Conservation (phyloP, 2,888 invertebrate species). For the Lochmaea capreae region DNA sequence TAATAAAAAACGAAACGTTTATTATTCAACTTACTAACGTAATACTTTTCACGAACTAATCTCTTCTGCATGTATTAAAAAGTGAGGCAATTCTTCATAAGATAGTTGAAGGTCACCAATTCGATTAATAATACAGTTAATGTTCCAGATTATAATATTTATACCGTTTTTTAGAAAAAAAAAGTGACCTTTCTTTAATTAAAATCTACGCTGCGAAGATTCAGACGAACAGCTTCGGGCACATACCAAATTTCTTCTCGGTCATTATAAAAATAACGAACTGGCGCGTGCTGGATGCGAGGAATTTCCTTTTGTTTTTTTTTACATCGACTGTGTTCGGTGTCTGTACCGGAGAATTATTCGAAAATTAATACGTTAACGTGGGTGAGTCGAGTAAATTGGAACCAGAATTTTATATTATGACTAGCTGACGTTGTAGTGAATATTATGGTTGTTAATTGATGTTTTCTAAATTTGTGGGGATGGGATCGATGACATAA, state of each 20-base stretch:
- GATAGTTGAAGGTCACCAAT: slow-evolving; percentile 3
- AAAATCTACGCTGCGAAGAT: slow-evolving; percentile 7
- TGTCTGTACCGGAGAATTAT: slow-evolving; percentile 4
- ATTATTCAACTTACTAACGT: too few relatives aligned
- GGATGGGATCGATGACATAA: too few relatives aligned
- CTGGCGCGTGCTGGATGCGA: not conserved
- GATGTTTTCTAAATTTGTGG: too few relatives aligned
- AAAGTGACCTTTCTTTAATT: slow-evolving; percentile 9
- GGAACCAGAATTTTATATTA: not conserved
- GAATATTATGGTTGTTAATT: too few relatives aligned
- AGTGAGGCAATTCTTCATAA: not conserved
- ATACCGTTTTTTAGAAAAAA: slow-evolving; percentile 14
- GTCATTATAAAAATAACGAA: not conserved
- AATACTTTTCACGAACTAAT: too few relatives aligned
- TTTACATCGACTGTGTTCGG: not conserved
- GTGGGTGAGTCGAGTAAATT: not conserved
- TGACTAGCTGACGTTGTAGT: too few relatives aligned
- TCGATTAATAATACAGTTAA: slow-evolving; percentile 7
- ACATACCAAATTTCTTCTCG: slow-evolving; percentile 6
- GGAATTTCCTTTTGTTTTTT: not conserved
- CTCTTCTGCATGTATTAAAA: not conserved
- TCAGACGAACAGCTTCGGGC: slow-evolving; percentile 3
- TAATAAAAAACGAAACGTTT: too few relatives aligned
- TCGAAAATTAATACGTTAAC: not conserved
- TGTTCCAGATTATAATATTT: slow-evolving; percentile 10